Evolutionary conservation across 2,888 invertebrate genomes (phyloP), one percentile per base, ranked within the genome.

Genomic region (Gonocerus acuteangulatus): DNA sequence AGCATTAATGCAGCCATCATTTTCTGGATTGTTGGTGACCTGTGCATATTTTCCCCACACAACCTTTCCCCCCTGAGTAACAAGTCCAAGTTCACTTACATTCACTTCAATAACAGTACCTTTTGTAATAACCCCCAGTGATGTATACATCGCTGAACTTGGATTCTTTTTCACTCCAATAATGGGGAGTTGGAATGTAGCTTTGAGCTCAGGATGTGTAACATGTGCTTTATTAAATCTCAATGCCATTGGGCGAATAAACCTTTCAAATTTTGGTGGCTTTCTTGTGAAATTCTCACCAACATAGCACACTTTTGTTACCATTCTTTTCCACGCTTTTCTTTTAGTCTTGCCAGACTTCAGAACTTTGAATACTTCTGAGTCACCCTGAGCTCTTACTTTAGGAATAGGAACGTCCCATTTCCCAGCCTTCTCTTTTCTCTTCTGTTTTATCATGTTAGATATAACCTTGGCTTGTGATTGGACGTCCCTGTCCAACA

Each of bases 11-110:
- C 96, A 97, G 16, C 99, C 99, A 80, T 99, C 99, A 77, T 99
- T 99, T 76, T 99, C 99, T 0, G 99, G 99, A 77, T 97, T 93
- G 76, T 99, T 99, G 0, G 97, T 97, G 16, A 99, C 96, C 77
- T 97, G 99, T 0, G 99, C 99, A 74, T 95, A 99, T 80, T 99
- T 99, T 62, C 97, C 99, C 99, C 99, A 99, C 1, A 99, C 94
- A 49, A 99, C 95, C 82, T 96, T 99, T 63, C 99, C 99, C 7
- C 93, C 90, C 74, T 96, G 95, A 1, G 99, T 99, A 1, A 99
- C 99, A 65, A 99, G 80, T 78, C 99, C 99, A 65, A 99, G 79
- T 76, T 99, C 99, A 4, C 95, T 95, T 69, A 99, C 94, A 73
- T 99, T 99, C 0, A 99, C 89, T 82, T 97, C 96, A 62, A 97